Evolutionary conservation across 2,888 invertebrate genomes (phyloP), one percentile per base, ranked within the genome.

Genomic region (Iselma pallidipennis): DNA sequence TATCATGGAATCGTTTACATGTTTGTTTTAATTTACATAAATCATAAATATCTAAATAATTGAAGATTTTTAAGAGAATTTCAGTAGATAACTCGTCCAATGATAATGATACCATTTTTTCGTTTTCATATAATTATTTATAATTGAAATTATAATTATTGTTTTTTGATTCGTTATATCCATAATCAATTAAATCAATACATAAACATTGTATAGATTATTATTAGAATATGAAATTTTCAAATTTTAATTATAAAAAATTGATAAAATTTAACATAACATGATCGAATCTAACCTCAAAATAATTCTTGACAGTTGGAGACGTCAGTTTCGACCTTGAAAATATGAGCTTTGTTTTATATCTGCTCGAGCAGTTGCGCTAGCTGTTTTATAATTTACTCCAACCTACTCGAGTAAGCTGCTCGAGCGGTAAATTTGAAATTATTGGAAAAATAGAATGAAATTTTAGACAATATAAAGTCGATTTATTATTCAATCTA

Each of bases 11-110:
- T 57, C 82, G 73, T 58, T 70, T 77, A 69, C 84, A 85, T 1
- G 84, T 83, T 61, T 81, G 75, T 65, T 83, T 82, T 31, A 87
- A 77, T 56, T 81, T 81, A 16, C 83, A 78, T 50, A 87, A 76
- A 68, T 86, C 86, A 51, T 73, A 72, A 42, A 83, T 80, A 65
- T 82, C 78, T 66, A 85, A 85, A 68, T 82, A 84, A 68, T 80
- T 79, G 66, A 87, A 86, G 67, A 87, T 85, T 62, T 81, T 74
- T 42, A 86, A 68, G 12, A 88, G 74, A 67, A 86, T 74, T 67
- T 85, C 85, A 29, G 78, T 76, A 31, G 84, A 83, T 59, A 84
- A 76, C 21, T 57, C 28, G 28, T 63, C 52, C 55, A 64, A 55
- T 25, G 57, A 55, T 52, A 54, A 49, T 16, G 45, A 19, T 12